Base-by-base conservation (phyloP, 1,140 invertebrate species). In the Macrotrachela quadricornifera region DNA sequence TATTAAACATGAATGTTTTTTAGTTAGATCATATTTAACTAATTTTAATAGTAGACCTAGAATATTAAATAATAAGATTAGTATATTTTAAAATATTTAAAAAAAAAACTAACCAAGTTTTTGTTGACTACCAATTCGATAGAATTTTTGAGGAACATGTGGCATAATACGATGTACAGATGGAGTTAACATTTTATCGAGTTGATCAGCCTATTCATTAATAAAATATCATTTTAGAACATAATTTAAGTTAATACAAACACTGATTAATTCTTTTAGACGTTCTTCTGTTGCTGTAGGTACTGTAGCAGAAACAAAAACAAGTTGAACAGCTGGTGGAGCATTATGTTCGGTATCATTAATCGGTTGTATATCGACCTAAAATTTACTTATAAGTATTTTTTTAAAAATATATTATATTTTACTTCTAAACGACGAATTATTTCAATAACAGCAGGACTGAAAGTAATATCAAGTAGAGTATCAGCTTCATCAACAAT, bases 401-500 rank as follows among this genome's bases (percentile, higher is more conserved):
- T 13, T 42, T 12, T 45, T 12, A 38, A 21, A 37, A n/a, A 15
- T 41, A 40, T 50, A 30, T 42, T 30, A 50, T 30, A 54, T 57
- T 71, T 68, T 71, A 84, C 82, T 55, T 73, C 65, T 60, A 62
- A 42, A 45, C 58, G 58, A 46, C 56, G 39, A n/a, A 92, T 58
- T 59, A 90, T 76, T 56, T 74, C 61, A 30, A 67, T 60, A 4
- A 86, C 61, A 61, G 80, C 76, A 1, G 78, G 77, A 59, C 75
- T 75, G 65, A 92, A 95, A 57, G 79, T 83, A 59, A 84, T 79
- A 70, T 96, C 85, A 10, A 92, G 67, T 43, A 95, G 65, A 2
- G 86, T 82, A 65, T 95, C 88, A 1, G 85, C 85, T 73, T 96
- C 90, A 70, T 96, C 90, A 11, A 95, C 59, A 3, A 94, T 79